Evolutionary conservation across 1,140 invertebrate species (phyloP), one percentile per base, ranked within the genome.

Genomic region (Drosophila equinoxialis): DNA sequence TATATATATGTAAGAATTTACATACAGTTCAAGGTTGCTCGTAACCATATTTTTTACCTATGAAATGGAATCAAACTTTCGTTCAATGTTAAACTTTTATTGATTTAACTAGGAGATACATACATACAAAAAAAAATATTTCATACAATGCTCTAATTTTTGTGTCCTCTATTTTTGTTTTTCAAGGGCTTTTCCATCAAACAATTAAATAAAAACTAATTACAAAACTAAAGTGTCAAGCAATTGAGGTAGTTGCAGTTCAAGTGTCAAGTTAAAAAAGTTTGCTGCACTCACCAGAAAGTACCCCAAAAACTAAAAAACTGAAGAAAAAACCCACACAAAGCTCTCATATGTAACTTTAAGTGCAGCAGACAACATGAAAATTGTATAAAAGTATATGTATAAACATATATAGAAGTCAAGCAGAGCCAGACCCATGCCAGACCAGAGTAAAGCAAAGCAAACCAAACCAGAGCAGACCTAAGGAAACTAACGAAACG

Each of bases 221-320:
- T 87, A 89, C 84, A 75, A 77, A 75, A 76, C 77, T 81, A 62
- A 89, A 87, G 83, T 87, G 83, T 89, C 83, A 89, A 67, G 60
- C 81, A 74, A 76, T 81, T 76, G 71, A 71, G 79, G 79, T 70
- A 57, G 65, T 74, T 59, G 23, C 65, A 33, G 73, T 74, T 75
- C 78, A 81, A 87, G 83, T 76, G 83, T 58, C 83, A 76, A 79
- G 76, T 78, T 71, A 76, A 77, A 87, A 86, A 87, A 83, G 76
- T 87, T 87, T 69, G 59, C 71, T 58, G 64, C 64, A 63, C 71
- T 67, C 69, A 55, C 17, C 75, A 54, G 45, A 60, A 60, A 69
- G 59, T 51, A 13, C 45, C 54, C 17, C 67, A 61, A 59, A n/a
- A 58, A 7, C 7, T n/a, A 45, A 26, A 76, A 17, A 17, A 17